phyloP scores from a whole-genome alignment of 2,797 vertebrate genomes.

The Nannoperca obscura region DNA sequence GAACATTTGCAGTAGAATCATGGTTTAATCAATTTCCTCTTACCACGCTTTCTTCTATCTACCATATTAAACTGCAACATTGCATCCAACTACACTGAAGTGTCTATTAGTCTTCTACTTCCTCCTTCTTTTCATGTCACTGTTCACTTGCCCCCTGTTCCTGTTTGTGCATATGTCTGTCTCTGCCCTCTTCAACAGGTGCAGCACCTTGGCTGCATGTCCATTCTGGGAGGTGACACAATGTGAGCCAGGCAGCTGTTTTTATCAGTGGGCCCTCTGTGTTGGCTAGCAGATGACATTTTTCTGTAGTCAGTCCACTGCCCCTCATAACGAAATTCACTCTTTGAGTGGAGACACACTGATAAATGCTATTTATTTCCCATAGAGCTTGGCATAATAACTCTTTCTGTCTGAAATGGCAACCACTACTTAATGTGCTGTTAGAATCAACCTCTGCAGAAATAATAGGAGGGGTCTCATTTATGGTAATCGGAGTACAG shows the following conservation, averaged over 20 bases:
- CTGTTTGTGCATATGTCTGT: constrained; percentile 15
- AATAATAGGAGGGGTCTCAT: constrained; percentile 41
- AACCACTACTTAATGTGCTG: constrained; percentile 54
- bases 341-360: constrained; percentile 38
- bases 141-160: background rate
- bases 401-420: constrained; percentile 61
- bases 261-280: constrained; percentile 44
- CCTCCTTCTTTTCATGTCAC: background rate
- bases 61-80: background rate
- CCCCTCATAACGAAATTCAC: constrained; percentile 43
- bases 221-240: constrained; percentile 42
- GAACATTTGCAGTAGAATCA: constrained; percentile 14
- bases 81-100: constrained; percentile 3
- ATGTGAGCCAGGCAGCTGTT: constrained; percentile 39
- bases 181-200: constrained; percentile 28
- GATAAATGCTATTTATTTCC: constrained; percentile 68
- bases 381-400: constrained; percentile 55
- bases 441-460: constrained; percentile 63
- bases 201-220: constrained; percentile 31
- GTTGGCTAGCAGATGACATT: constrained; percentile 51
- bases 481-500: constrained; percentile 28
- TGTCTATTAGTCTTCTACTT: background rate
- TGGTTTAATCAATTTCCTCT: constrained; percentile 4
- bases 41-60: background rate
- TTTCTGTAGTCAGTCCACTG: constrained; percentile 34